Evolutionary conservation across 2,888 invertebrate genomes (phyloP), one percentile per base, ranked within the genome.

Genomic region (Pheosia tremula): DNA sequence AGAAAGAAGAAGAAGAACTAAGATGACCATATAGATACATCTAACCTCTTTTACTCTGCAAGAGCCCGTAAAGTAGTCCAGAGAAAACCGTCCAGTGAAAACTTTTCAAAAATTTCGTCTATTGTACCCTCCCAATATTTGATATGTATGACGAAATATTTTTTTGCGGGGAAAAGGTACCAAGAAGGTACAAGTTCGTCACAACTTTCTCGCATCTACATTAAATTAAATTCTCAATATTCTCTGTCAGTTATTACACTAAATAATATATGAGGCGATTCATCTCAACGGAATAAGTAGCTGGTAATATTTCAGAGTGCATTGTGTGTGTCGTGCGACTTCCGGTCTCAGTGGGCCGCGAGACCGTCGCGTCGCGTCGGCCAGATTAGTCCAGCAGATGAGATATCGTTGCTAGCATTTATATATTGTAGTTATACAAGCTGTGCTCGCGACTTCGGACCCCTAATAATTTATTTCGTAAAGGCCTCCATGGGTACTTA

Each of bases 181-280:
- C 0, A 2, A 24, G 24, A 24, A 24, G 24, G 24, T 24, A 24
- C 24, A 24, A 2, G 24, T 24, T 24, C 24, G 7, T 13, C 64
- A 55, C 41, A 9, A 60, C 47, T 24, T 1, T 69, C 68, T 67
- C 73, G 50, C 68, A 60, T 85, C 77, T 80, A 62, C 52, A 56
- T 5, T 49, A 56, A 56, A 59, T 24, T 62, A n/a, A 36, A 64
- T 68, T 66, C 63, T 62, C 63, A 36, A 66, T 85, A 84, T 52
- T 88, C 90, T 86, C 58, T 85, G 84, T 24, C 57, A 66, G 77
- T 85, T 85, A 87, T 87, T 85, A 88, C 86, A 79, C 86, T 87
- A 87, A 86, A 85, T 90, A 89, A 90, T 89, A 89, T 89, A 90
- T 88, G 89, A 86, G 86, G 80, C 86, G 84, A 90, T 91, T 90